Evolutionary conservation across 2,113 vertebrate genomes (phyloP), one percentile per base, ranked within the genome.

Genomic region (Passer domesticus): DNA sequence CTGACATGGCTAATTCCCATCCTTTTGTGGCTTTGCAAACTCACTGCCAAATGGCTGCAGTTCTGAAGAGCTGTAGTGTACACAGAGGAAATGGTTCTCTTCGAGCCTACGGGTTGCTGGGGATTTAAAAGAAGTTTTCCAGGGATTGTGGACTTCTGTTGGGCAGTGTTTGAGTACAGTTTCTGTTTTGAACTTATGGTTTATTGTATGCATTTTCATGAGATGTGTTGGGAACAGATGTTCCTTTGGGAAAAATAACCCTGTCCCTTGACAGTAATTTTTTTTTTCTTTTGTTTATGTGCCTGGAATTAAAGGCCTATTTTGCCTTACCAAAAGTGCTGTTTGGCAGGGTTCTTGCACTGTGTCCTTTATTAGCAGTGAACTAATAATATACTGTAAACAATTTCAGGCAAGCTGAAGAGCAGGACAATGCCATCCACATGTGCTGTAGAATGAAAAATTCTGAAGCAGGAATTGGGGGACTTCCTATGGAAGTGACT

Each of bases 1-100:
- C 98, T 98, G 97, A 98, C 97, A 92, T 55, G 77, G 94, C 95
- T 95, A 87, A 96, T 97, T 97, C 94, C 81, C 83, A 87, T 96
- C 97, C 90, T 97, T 94, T 95, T 96, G 84, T 94, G 95, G 94
- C 83, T 95, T 85, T 77, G 89, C 46, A 78, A 25, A 13, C 94
- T 77, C 16, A 0, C 62, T 91, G 96, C 97, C 97, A 97, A 97
- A 95, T 87, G 88, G 92, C 92, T 96, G 90, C 95, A 73, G 89
- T 94, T 97, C 88, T 95, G 87, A 96, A 96, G 74, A 50, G 89
- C 93, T 90, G 92, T 50, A 35, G 83, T 89, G 59, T 94, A 79
- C 62, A 33, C 35, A 72, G 91, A 96, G 97, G 96, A 98, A 97
- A 97, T 92, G 66, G 82, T 90, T 97, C 90, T 64, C 60, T 59